Conservation (phyloP, 2,888 invertebrate genomes). For the Pachydiplax longipennis region DNA sequence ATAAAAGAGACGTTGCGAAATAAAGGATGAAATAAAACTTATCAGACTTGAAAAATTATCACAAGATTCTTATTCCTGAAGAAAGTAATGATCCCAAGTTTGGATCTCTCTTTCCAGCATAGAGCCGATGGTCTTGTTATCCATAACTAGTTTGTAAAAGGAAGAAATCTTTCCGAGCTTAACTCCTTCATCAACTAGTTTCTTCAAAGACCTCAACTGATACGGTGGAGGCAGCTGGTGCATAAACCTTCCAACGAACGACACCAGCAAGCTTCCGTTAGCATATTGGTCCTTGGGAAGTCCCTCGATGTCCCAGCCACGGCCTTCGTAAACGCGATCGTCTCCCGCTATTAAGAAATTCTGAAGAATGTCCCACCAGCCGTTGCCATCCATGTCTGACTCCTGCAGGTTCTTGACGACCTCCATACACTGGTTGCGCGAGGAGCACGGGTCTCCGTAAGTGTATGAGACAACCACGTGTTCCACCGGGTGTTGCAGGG, state of each 20-base stretch:
- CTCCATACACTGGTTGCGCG: background rate
- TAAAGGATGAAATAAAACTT: too few relatives aligned
- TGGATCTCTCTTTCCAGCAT: background rate
- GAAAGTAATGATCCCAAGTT: background rate
- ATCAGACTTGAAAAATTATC: too few relatives aligned
- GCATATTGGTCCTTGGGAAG: background rate
- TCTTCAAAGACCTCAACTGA: background rate
- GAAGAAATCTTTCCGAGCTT: background rate
- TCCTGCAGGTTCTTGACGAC: background rate
- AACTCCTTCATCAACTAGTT: background rate
- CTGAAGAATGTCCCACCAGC: background rate
- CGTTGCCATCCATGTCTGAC: background rate
- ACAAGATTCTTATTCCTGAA: too few relatives aligned
- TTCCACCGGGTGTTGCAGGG: background rate
- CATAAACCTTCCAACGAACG: background rate
- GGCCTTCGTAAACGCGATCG: background rate
- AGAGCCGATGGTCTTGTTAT: background rate
- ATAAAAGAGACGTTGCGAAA: too few relatives aligned
- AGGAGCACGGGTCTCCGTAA: background rate
- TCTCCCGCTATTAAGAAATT: background rate
- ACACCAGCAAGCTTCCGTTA: background rate
- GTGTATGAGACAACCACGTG: background rate
- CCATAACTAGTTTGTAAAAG: background rate
- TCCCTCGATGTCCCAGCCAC: background rate
- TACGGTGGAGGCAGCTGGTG: background rate